Base-by-base conservation (phyloP, 2,113 vertebrate genomes). In the Salvelinus sp. region DNA sequence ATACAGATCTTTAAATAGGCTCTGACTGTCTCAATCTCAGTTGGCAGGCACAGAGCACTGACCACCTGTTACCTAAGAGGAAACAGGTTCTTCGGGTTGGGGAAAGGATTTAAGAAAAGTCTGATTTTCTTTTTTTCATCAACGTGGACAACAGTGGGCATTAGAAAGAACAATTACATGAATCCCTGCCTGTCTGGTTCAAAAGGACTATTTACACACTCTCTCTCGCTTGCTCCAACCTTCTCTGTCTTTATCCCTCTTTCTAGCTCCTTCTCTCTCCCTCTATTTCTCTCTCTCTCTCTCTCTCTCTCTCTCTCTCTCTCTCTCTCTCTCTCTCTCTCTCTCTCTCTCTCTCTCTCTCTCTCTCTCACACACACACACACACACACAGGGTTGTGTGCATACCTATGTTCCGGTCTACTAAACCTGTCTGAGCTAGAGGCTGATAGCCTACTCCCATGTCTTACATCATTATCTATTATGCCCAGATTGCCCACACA, bases 1-100 rank as follows among this genome's bases (percentile, higher is more conserved):
- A 67, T 33, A 44, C 68, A 62, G 58, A 69, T 66, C 78, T 82
- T 62, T 22, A 69, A 79, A 2, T 5, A 74, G 85, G 14, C 16
- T 68, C 58, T 62, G 58, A 5, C 64, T 66, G 64, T 66, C 13
- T 60, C 76, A 22, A 81, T 82, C 83, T 83, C 66, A 64, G 58
- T 20, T 6, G 50, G 18, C 66, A 68, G 44, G 74, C 77, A 71
- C 81, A 57, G 38, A 77, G 85, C 79, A 73, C 62, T 3, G 65
- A 74, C 85, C 85, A 62, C 87, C 85, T 90, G 87, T 89, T 90
- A 87, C 83, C 84, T 87, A 75, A 75, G 69, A 83, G 69, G 16
- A 79, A 62, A 82, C 82, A 86, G 83, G 78, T 86, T 77, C 74
- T 28, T 50, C 48, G 16, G 18, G 18, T 58, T 69, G 75, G 25